Evolutionary conservation across 2,797 vertebrate species (phyloP), one percentile per base, ranked within the genome.

Genomic region (Urocyon cinereoargenteus): DNA sequence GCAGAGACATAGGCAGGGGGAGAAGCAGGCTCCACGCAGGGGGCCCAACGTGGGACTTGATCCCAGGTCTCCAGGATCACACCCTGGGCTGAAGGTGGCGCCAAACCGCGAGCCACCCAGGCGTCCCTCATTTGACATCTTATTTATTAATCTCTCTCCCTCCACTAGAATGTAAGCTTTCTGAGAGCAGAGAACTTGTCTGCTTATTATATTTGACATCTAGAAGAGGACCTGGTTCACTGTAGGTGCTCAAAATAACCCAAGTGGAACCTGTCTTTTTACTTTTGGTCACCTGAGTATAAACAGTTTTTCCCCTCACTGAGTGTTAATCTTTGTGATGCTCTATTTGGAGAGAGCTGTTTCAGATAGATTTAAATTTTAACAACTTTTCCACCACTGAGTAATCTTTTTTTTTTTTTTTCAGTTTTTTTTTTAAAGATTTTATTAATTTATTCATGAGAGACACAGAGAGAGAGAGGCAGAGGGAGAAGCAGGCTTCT

Each of bases 351-450:
- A 97, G 66, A 36, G 57, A 62, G 5, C 55, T 59, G 11, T 93
- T 97, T 93, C 31, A 95, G 55, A 40, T 87, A 68, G 57, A 62
- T 94, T 94, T 91, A 95, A 91, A 68, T 66, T 62, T 89, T 93
- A 95, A 78, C 40, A 73, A 90, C 8, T 85, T 96, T 95, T 88
- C 49, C 59, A 92, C 45, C 31, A 70, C 16, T 55, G 6, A 66
- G 59, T 83, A 83, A 53, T 84, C 15, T 62, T 89, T 96, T 78
- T 87, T 82, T 28, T 59, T 72, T 22, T 72, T 45, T 16, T 34
- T 28, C 10, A 3, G 9, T 59, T 7, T 40, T 45, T 40, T 40
- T 45, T 45, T 45, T 45, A 8, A 45, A 45, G 40, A 45, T 45
- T 45, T 45, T 45, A 45, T 45, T 45, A 45, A 45, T 45, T 45